Percentiles rank a stretch among this genome's conserved stretches.
Conservation (phyloP, 23 tunicate species). For the Pegea sp. region DNA sequence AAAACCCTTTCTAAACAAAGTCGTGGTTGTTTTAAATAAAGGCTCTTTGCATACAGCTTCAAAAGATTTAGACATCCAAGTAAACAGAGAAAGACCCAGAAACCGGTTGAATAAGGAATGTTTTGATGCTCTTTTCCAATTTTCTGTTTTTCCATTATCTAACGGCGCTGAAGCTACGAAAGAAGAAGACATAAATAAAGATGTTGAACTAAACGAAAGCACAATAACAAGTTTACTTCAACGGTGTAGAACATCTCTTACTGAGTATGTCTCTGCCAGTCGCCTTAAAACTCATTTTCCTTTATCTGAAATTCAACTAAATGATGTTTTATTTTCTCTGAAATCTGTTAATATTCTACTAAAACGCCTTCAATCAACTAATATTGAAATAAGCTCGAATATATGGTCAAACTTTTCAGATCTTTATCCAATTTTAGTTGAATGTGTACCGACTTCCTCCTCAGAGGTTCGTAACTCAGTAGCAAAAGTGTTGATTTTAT, state of each 20-base stretch:
- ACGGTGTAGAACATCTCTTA: constrained; percentile 8
- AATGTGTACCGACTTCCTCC: constrained; percentile 50
- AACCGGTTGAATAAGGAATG: constrained; percentile 60
- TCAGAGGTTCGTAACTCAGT: constrained; percentile 55
- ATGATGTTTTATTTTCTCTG: constrained; percentile 36
- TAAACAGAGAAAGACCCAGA: constrained; percentile 14
- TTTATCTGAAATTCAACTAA: constrained; percentile 29
- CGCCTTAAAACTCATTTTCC: constrained; percentile 58
- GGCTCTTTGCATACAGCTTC: constrained; percentile 31
- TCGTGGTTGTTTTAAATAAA: constrained; percentile 44
- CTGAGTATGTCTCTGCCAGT: constrained; percentile 31
- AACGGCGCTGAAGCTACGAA: constrained; percentile 6
- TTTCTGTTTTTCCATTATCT: constrained; percentile 24
- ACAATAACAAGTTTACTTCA: background rate
- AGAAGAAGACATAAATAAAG: constrained; percentile 15
- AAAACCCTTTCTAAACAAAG: constrained; percentile 20
- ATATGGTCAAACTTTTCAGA: constrained; percentile 34
- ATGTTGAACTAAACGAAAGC: no score
- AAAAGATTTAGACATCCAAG: constrained; percentile 19
- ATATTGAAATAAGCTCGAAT: constrained; percentile 5
- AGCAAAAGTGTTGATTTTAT: constrained; percentile 32
- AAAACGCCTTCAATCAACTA: constrained; percentile 5
- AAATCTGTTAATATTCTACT: constrained; percentile 52
- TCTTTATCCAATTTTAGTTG: constrained; percentile 59
- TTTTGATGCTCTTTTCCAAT: constrained; percentile 57